Evolutionary conservation across 2,888 invertebrate species (phyloP), one percentile per base, ranked within the genome.

Genomic region (Pheosia tremula): DNA sequence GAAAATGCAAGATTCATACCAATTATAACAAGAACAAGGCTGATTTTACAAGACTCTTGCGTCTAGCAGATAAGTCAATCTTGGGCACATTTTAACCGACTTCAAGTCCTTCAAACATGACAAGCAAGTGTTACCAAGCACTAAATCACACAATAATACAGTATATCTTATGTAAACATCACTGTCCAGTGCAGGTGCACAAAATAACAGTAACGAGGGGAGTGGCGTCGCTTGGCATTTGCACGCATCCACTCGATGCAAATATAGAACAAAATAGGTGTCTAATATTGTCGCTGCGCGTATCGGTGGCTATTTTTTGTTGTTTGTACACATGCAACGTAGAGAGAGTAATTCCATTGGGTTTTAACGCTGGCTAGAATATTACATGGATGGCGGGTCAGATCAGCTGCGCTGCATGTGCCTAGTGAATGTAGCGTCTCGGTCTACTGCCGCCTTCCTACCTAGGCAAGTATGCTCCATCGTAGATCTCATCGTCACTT

Each of bases 201-300:
- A 55, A 58, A 24, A 59, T 62, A 62, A 57, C 64, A 59, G 55
- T 49, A 6, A n/a, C 53, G 50, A 54, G 59, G 11, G 45, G 37
- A 61, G 43, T 50, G 66, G 77, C 74, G 63, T 62, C 66, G 69
- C 69, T 71, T 84, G 85, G 79, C 86, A 86, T 86, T 86, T 85
- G 78, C 78, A 60, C 66, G 77, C 75, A 73, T 58, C 63, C 61
- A 59, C 64, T 68, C 62, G 59, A 60, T 65, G 71, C 84, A 81
- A 86, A 87, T 87, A 86, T 87, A 87, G 87, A 82, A 75, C 75
- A 66, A 69, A 78, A 77, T 54, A 13, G 24, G 8, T 75, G 78
- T 80, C 78, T 83, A 78, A 82, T 81, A 81, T 78, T 78, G 79
- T 74, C 74, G 77, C 72, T 61, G 62, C 64, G 39, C 39, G 11